A percentile compares a stretch with the other conserved stretches of the same genome.
Conservation (phyloP, 2,797 vertebrate species). For the Pogoniulus pusillus region DNA sequence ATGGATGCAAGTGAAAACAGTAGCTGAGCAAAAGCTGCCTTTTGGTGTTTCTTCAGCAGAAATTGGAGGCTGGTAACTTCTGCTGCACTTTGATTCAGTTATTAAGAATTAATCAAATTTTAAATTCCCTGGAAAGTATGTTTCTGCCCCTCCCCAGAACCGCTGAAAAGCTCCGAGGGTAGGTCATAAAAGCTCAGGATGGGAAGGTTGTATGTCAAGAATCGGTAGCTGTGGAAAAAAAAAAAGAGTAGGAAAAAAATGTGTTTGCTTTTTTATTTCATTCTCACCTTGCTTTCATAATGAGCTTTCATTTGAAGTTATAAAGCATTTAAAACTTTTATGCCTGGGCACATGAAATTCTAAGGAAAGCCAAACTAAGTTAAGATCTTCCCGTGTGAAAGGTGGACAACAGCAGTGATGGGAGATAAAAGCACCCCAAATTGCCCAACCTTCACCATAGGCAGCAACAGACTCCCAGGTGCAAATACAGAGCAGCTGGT, state of each 20-base stretch:
- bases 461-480: not conserved
- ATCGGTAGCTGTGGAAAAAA: not conserved
- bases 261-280: not conserved
- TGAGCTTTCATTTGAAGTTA: not conserved
- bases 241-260: not conserved
- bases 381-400: not conserved
- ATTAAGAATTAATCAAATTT: not conserved
- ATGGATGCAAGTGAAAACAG: not conserved
- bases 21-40: not conserved
- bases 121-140: not conserved
- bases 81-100: not conserved
- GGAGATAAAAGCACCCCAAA: not conserved
- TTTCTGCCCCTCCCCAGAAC: not conserved
- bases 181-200: not conserved
- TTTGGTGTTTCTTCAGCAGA: not conserved
- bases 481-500: not conserved
- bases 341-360: not conserved
- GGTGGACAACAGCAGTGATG: not conserved
- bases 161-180: not conserved
- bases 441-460: rapidly evolving
- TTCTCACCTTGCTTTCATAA: not conserved
- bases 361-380: not conserved
- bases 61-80: not conserved
- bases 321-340: not conserved
- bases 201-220: not conserved